Percentiles rank a stretch among this genome's conserved stretches.
Conservation (phyloP, 2,113 vertebrate species). For the Bubo bubo region DNA sequence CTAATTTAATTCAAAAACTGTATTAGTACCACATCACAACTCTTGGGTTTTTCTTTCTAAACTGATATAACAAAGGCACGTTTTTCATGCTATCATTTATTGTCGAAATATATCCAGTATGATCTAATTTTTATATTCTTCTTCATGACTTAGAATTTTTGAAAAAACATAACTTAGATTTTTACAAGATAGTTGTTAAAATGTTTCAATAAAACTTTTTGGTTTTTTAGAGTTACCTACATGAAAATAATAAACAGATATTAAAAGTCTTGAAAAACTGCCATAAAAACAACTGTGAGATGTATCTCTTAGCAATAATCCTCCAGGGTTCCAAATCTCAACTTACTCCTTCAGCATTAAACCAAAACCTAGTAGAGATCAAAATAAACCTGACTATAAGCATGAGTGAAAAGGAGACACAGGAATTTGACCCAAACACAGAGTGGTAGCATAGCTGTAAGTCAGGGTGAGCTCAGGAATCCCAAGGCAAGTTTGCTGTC, state of each 20-base stretch:
- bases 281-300: background rate
- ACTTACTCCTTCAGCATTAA: background rate
- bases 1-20: background rate
- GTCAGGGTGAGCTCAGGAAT: accelerated
- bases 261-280: background rate
- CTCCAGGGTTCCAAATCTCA: background rate
- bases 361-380: background rate
- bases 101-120: background rate
- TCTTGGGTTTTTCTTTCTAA: background rate
- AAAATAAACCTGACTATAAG: background rate
- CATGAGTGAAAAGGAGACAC: background rate
- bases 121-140: background rate
- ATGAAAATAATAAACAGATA: background rate
- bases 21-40: background rate
- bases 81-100: background rate
- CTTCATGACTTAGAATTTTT: background rate
- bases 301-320: background rate
- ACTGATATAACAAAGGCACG: background rate
- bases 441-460: background rate
- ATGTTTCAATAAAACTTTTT: background rate
- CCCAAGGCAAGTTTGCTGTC: background rate
- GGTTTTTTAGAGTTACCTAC: background rate
- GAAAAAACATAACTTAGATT: background rate
- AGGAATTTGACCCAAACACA: accelerated
- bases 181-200: background rate